These are phyloP conservation scores for Andrena flavipes DNA, from an alignment of 2,888 invertebrate species.

Conservation along the genomic window DNA sequence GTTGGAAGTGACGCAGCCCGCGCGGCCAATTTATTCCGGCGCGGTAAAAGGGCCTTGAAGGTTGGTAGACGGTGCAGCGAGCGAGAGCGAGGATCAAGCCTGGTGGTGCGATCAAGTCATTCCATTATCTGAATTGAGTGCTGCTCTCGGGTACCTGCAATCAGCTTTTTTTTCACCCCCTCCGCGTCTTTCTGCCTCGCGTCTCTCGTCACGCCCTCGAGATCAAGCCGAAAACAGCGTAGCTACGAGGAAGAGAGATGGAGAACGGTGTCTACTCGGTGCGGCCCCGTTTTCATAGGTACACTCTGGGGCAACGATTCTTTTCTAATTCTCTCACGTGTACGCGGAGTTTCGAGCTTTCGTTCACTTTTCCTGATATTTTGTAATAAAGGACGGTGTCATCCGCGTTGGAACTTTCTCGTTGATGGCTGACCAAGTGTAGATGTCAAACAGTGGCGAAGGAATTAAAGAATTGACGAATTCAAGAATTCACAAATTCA, in stretches of 20 bases:
- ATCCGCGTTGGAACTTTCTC: too few species aligned
- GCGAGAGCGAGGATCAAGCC: slow-evolving; percentile 63
- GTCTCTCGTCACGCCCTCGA: slow-evolving; percentile 72
- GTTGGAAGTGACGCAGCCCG: slow-evolving; percentile 69
- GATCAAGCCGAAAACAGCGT: slow-evolving; percentile 67
- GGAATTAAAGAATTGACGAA: too few species aligned
- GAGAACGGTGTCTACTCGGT: slow-evolving; percentile 2
- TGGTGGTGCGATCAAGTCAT: slow-evolving; percentile 81
- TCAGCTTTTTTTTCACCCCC: slow-evolving; percentile 64
- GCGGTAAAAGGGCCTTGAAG: slow-evolving; percentile 64
- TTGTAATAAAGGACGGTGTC: too few species aligned
- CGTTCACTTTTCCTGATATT: too few species aligned
- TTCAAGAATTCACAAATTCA: too few species aligned
- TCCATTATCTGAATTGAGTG: slow-evolving; percentile 84
- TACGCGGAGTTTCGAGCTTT: too few species aligned
- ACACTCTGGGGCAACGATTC: not conserved
- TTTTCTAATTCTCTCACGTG: not conserved
- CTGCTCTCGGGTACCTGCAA: slow-evolving; percentile 79
- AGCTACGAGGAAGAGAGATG: not conserved
- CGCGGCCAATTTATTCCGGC: slow-evolving; percentile 71
- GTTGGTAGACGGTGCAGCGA: slow-evolving; percentile 40
- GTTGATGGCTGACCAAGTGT: too few species aligned
- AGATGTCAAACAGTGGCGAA: too few species aligned
- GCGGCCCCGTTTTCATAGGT: slow-evolving; percentile 14
- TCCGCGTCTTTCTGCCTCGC: slow-evolving; percentile 39